Conservation (phyloP, 2,113 vertebrate species). For the Nycticryphes semicollaris region DNA sequence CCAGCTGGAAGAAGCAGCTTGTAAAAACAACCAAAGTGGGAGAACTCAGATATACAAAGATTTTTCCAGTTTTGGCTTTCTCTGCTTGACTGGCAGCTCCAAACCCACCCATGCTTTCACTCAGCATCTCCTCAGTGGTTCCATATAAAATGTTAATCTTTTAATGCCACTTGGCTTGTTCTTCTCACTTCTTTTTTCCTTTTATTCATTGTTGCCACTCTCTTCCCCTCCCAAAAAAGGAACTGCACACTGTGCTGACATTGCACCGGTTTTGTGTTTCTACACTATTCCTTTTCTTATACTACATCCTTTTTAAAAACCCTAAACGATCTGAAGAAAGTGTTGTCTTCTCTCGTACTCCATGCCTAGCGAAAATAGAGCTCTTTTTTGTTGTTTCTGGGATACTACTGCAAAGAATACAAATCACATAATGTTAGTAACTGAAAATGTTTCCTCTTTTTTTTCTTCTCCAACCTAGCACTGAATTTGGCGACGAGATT, state of each 20-base stretch:
- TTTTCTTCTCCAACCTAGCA: conserved; percentile 66
- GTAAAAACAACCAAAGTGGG: background rate
- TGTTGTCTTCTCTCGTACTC: background rate
- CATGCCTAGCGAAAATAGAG: background rate
- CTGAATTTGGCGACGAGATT: conserved; percentile 78
- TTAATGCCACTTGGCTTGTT: background rate
- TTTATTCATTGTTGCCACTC: background rate
- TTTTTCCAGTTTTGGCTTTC: background rate
- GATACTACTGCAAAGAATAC: background rate
- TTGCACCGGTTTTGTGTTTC: background rate
- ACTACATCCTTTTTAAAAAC: background rate
- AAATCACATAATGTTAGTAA: background rate
- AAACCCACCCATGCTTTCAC: background rate
- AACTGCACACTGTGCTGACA: background rate
- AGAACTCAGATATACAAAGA: background rate
- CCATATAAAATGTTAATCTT: background rate
- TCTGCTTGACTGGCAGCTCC: background rate
- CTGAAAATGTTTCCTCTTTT: background rate
- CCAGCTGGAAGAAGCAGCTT: background rate
- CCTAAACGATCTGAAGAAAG: background rate
- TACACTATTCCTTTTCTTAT: background rate
- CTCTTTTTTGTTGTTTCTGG: background rate
- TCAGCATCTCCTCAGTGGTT: background rate
- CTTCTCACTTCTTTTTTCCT: background rate
- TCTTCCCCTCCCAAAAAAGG: background rate